phyloP scores from a whole-genome alignment of 2,797 vertebrate species.

The Mus spretus region DNA sequence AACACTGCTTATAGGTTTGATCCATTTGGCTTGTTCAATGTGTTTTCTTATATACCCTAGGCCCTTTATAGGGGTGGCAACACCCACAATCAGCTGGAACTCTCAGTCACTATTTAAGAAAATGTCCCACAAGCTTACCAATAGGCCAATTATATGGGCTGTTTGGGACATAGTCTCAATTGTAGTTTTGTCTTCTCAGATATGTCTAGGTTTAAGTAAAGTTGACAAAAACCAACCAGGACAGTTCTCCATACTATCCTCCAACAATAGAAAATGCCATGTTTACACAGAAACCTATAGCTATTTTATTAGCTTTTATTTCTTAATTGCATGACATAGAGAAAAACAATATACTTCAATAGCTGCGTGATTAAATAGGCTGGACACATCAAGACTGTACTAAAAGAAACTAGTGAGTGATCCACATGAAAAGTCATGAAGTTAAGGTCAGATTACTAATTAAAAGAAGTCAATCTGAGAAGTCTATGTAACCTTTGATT shows the following conservation, averaged over 20 bases:
- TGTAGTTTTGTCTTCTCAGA: background rate
- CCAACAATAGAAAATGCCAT: background rate
- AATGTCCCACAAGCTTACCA: background rate
- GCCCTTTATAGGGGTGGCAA: background rate
- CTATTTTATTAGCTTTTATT: background rate
- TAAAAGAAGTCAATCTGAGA: background rate
- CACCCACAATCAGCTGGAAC: background rate
- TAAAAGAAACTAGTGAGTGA: background rate
- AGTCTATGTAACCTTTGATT: background rate
- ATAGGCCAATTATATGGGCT: background rate
- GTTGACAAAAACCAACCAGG: background rate
- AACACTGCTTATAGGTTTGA: background rate
- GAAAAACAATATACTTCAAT: background rate
- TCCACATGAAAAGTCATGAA: background rate
- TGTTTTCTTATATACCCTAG: background rate
- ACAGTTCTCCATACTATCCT: background rate
- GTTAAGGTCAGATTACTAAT: background rate
- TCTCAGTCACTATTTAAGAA: background rate
- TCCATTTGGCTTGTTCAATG: background rate
- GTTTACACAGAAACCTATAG: background rate
- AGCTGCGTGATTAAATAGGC: background rate
- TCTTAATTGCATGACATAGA: background rate
- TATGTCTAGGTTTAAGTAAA: background rate
- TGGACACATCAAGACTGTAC: background rate
- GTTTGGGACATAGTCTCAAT: background rate